Evolutionary conservation across 1,140 invertebrate genomes (phyloP).

Genomic region (Calycopis cecrops): DNA sequence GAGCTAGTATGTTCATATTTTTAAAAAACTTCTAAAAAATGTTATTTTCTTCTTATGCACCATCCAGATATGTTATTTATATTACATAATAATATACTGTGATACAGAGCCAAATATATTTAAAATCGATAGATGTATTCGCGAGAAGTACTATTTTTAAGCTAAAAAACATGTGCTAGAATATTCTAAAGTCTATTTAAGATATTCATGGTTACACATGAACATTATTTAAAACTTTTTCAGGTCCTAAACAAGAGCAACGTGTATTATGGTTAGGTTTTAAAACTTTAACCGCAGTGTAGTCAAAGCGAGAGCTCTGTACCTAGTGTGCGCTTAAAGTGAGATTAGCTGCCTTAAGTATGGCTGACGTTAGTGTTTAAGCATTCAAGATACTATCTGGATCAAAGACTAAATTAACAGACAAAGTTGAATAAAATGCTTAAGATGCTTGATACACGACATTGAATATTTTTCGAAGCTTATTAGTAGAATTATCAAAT

Average conservation of each 20-base stretch:
- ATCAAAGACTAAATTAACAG: background rate
- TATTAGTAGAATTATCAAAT: no score
- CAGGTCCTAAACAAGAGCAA: background rate
- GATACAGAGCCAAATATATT: no score
- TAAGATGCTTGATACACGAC: background rate
- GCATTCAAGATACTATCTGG: background rate
- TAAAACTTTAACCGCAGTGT: background rate
- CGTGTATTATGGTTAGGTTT: background rate
- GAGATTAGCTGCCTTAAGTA: conserved; percentile 4
- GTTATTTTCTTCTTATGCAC: no score
- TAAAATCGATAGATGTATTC: no score
- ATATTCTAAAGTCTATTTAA: no score
- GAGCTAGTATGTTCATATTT: no score
- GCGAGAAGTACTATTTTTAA: no score
- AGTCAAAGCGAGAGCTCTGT: background rate
- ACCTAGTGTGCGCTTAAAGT: conserved; percentile 2
- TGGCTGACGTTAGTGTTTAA: background rate
- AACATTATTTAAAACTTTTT: conserved; percentile 10
- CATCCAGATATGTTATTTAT: no score
- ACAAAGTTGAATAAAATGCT: background rate
- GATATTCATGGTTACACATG: background rate
- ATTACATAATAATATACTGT: no score
- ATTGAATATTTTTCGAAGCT: no score
- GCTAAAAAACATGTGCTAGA: no score
- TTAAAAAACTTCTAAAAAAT: no score